Base-by-base conservation (phyloP, 2,113 vertebrate genomes). In the Rafetus swinhoei region DNA sequence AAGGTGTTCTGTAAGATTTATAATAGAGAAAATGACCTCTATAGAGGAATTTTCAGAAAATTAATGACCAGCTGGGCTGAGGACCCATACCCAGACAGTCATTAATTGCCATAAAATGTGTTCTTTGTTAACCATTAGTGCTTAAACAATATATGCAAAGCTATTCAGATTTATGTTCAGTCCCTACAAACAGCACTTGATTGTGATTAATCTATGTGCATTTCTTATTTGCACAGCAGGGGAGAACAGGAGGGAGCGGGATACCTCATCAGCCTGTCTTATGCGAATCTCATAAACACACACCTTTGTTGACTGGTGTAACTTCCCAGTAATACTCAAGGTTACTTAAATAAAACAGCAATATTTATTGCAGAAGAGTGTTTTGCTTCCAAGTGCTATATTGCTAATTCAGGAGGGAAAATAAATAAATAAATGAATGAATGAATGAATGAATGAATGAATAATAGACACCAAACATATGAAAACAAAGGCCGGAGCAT, bases 251-350 rank as follows among this genome's bases (percentile, higher is more conserved):
- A 0, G 11, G 81, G 80, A 89, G 7, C 57, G 4, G 12, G 8
- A 24, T 62, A 2, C 54, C 82, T 54, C 89, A 55, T 2, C 86
- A 52, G 0, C 39, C 5, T 53, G 22, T 80, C 79, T 60, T 0
- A 2, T 52, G 24, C 21, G 13, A 69, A 92, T 24, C 3, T 74
- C 83, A 1, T 1, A 4, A 54, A 29, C 1, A 32, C 1, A 2
- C 22, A 69, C 1, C 3, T 65, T 25, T 85, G 69, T 53, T 93
- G 45, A 29, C 6, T 83, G 84, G 80, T 54, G 39, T 15, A 85
- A 55, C 76, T 79, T 54, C 84, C 76, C 87, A 88, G 77, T n/a
- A 86, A 16, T 60, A 74, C 87, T 92, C 83, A 35, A 83, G 32
- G 39, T 12, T 16, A 54, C 88, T 93, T 86, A 45, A 83, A 62